Conservation (phyloP, 2,113 vertebrate species). For the Hippopotamus amphibius region DNA sequence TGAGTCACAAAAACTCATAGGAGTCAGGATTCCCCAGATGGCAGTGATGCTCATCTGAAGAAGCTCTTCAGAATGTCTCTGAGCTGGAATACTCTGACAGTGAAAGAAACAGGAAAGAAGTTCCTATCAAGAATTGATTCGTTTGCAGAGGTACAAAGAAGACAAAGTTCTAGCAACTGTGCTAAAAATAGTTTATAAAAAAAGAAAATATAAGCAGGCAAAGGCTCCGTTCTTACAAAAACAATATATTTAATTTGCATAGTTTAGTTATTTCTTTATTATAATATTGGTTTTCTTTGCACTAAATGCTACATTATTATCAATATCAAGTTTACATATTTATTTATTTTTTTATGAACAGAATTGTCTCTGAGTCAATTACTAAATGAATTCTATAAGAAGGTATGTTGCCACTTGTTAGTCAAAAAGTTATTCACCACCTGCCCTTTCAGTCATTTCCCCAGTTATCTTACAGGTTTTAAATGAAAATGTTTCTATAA, state of each 20-base stretch:
- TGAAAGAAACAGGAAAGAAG: not conserved
- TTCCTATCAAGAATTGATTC: not conserved
- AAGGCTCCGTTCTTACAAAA: not conserved
- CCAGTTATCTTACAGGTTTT: not conserved
- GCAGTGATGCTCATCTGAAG: not conserved
- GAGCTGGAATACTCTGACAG: not conserved
- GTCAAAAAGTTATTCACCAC: not conserved
- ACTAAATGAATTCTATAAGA: not conserved
- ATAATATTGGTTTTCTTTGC: not conserved
- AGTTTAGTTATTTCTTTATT: not conserved
- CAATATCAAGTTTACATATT: not conserved
- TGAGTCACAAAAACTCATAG: slow-evolving; percentile 34
- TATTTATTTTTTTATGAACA: not conserved
- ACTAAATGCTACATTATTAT: not conserved
- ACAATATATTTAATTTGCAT: not conserved
- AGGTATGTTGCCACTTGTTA: not conserved
- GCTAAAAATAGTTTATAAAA: not conserved
- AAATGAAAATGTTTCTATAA: not conserved
- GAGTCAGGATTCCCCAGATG: slow-evolving; percentile 30
- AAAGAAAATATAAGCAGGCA: not conserved
- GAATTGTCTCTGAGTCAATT: not conserved
- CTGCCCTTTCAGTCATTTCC: not conserved
- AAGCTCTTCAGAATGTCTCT: not conserved
- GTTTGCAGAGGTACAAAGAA: not conserved
- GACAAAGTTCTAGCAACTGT: not conserved